Evolutionary conservation across 2,797 vertebrate species (phyloP).

Genomic region (Lagocephalus sceleratus): DNA sequence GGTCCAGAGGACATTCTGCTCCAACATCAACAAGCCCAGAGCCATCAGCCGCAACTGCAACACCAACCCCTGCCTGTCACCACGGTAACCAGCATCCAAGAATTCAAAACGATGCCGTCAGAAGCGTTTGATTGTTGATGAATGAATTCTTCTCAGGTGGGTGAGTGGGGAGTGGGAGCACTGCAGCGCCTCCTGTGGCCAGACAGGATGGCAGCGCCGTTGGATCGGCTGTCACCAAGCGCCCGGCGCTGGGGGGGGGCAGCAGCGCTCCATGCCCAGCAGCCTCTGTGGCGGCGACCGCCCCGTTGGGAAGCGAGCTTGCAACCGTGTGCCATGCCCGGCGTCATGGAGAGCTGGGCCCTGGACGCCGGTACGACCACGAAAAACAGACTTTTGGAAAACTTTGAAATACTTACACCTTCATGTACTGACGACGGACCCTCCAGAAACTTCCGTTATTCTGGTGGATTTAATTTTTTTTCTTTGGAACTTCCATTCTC

Average conservation of each 20-base stretch:
- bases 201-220: slow-evolving; percentile 84
- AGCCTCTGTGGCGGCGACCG: slow-evolving; percentile 85
- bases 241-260: slow-evolving; percentile 73
- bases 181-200: slow-evolving; percentile 90
- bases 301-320: slow-evolving; percentile 84
- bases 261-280: slow-evolving; percentile 82
- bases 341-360: slow-evolving; percentile 83
- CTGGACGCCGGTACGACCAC: slow-evolving; percentile 84
- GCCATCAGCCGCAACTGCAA: slow-evolving; percentile 92
- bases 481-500: neutral
- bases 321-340: slow-evolving; percentile 87
- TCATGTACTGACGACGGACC: too few species aligned
- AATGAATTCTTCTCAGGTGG: slow-evolving; percentile 77
- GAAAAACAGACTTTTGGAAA: neutral
- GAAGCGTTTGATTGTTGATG: too few species aligned
- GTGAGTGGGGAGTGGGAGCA: slow-evolving; percentile 86
- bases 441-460: neutral
- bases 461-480: neutral
- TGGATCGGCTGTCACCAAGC: slow-evolving; percentile 86
- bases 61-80: slow-evolving; percentile 79
- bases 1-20: slow-evolving; percentile 88
- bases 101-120: neutral
- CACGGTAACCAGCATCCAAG: slow-evolving; percentile 33
- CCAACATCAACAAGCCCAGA: slow-evolving; percentile 83
- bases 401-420: too few species aligned